These are phyloP conservation scores for Unio delphinus DNA, from an alignment of 2,888 invertebrate species.

Conservation along the genomic window DNA sequence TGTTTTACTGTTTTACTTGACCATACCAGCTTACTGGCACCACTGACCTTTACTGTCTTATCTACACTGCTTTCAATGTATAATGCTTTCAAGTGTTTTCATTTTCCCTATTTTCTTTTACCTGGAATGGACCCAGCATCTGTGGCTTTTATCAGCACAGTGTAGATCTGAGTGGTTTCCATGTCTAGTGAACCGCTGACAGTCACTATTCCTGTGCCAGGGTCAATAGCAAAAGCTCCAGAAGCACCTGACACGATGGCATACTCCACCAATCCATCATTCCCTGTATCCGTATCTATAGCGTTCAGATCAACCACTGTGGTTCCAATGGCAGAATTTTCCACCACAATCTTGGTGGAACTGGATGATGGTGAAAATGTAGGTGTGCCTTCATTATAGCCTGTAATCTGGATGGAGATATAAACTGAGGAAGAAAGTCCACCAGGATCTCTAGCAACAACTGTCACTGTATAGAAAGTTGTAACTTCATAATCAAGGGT, in stretches of 20 bases:
- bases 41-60: too few relatives aligned
- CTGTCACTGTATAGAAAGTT: slow-evolving; percentile 81
- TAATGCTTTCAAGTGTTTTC: too few relatives aligned
- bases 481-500: slow-evolving; percentile 56
- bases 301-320: slow-evolving; percentile 42
- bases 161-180: slow-evolving; percentile 36
- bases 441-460: slow-evolving; percentile 77
- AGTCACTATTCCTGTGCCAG: slow-evolving; percentile 41
- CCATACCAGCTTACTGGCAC: too few relatives aligned
- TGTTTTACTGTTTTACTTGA: too few relatives aligned
- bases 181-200: slow-evolving; percentile 42
- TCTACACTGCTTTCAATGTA: too few relatives aligned
- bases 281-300: slow-evolving; percentile 47
- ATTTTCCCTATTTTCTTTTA: slow-evolving; percentile 1
- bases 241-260: slow-evolving; percentile 39
- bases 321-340: slow-evolving; percentile 28
- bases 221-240: slow-evolving; percentile 37
- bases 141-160: slow-evolving; percentile 34
- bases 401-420: slow-evolving; percentile 39
- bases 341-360: slow-evolving; percentile 33
- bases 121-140: slow-evolving; percentile 32
- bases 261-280: slow-evolving; percentile 47
- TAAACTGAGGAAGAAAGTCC: slow-evolving; percentile 30
- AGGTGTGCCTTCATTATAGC: slow-evolving; percentile 47
- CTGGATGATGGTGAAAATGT: slow-evolving; percentile 22